Evolutionary conservation across 2,113 vertebrate genomes (phyloP), one percentile per base, ranked within the genome.

Genomic region (Deroptyus accipitrinus): DNA sequence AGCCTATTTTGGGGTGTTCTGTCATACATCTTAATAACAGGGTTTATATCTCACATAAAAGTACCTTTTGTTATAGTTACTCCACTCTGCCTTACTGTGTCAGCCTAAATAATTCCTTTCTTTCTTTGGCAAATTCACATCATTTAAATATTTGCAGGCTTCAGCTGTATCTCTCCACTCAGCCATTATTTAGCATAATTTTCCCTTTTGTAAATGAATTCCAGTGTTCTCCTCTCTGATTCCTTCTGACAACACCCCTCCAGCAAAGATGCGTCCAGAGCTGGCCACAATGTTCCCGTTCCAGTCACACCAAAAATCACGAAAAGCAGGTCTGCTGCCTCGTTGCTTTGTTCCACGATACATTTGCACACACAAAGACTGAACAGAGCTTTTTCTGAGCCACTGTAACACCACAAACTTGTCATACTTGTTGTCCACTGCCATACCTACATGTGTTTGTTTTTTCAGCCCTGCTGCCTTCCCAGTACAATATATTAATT

Each of bases 401-500:
- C 80, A 85, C 83, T 76, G 23, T 24, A 88, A 78, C 39, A 91
- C 88, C 91, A 88, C 96, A 96, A 93, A 96, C 95, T 96, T 76
- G 92, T 95, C 28, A 4, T 94, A 95, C 95, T 95, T 89, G 94
- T 91, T 94, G 94, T 95, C 93, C 74, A 75, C 78, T 92, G 86
- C 86, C 70, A 64, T 75, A 86, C 83, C 73, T 91, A 75, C 30
- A 9, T 16, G n/a, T 52, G 42, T 91, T 96, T 95, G 83, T 81
- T 97, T 95, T 88, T 82, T 88, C 86, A 91, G 74, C 64, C 76
- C 51, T 67, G 39, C 83, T 46, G 19, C 70, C 78, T 89, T 82
- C 70, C 70, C 69, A 44, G 93, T 76, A 69, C 77, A 91, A 96
- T 95, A 85, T 83, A 95, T 91, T 96, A 97, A 97, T 97, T 95